Percentiles rank a stretch among this genome's conserved stretches.
Evolutionary conservation across 2,888 invertebrate species (phyloP).

Genomic region (Drosophila eohydei): DNA sequence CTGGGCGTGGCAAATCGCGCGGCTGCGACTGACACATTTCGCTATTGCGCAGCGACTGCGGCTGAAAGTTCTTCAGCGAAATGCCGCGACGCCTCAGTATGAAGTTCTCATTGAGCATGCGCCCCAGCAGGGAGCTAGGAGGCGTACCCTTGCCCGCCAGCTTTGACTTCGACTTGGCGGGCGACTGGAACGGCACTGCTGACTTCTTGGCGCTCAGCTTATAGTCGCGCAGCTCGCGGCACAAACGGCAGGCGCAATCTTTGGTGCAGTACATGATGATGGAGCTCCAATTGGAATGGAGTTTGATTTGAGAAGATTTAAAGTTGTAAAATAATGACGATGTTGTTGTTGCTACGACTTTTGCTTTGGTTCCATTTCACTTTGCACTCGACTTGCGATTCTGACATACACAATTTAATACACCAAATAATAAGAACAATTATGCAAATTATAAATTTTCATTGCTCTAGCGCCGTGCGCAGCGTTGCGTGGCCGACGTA

Average conservation of each 20-base stretch:
- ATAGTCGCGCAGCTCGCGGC: slow-evolving; percentile 89
- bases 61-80: slow-evolving; percentile 82
- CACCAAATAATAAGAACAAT: slow-evolving; percentile 67
- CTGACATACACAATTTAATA: slow-evolving; percentile 57
- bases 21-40: slow-evolving; percentile 77
- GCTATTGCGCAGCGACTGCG: slow-evolving; percentile 79
- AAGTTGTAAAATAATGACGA: slow-evolving; percentile 9
- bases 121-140: slow-evolving; percentile 77
- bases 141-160: slow-evolving; percentile 46
- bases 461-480: slow-evolving; percentile 68
- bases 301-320: slow-evolving; percentile 17
- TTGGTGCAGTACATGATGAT: slow-evolving; percentile 88
- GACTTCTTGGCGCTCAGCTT: slow-evolving; percentile 78
- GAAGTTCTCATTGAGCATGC: slow-evolving; percentile 85
- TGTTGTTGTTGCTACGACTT: slow-evolving; percentile 18
- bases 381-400: slow-evolving; percentile 51
- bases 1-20: slow-evolving; percentile 59
- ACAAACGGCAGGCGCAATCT: slow-evolving; percentile 91
- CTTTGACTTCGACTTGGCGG: slow-evolving; percentile 35
- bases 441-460: slow-evolving; percentile 80
- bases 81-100: slow-evolving; percentile 85
- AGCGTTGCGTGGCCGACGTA: slow-evolving; percentile 57
- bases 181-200: slow-evolving; percentile 26
- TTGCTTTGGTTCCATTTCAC: slow-evolving; percentile 73
- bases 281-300: slow-evolving; percentile 24